A percentile compares a stretch with the other conserved stretches of the same genome.
phyloP scores from a whole-genome alignment of 1,140 invertebrate species.

The Camponotus pennsylvanicus region DNA sequence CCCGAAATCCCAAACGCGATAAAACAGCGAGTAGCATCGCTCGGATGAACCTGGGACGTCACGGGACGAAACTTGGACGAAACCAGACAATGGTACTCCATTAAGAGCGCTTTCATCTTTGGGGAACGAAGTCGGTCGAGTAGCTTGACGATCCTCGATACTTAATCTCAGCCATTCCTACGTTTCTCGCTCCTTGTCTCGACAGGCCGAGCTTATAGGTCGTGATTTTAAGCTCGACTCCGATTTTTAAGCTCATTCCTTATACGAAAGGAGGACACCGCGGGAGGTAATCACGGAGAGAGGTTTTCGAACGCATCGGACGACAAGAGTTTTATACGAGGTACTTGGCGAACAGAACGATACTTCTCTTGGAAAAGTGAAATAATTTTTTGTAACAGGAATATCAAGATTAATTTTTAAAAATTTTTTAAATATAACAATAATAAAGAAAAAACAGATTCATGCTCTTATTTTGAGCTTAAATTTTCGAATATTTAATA shows the following conservation, averaged over 20 bases:
- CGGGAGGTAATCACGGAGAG: constrained; percentile 45
- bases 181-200: constrained; percentile 25
- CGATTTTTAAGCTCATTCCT: constrained; percentile 49
- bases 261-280: background rate
- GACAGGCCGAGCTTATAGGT: constrained; percentile 39
- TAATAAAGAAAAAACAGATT: background rate
- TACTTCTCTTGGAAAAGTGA: background rate
- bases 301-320: constrained; percentile 37
- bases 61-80: constrained; percentile 61
- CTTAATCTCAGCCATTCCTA: constrained; percentile 62
- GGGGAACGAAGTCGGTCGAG: constrained; percentile 61
- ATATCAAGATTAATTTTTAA: background rate
- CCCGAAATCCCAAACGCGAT: constrained; percentile 49
- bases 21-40: constrained; percentile 31
- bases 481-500: background rate
- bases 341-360: background rate
- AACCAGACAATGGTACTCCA: constrained; percentile 72
- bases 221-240: constrained; percentile 49
- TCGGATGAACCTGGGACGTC: background rate
- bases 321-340: constrained; percentile 20
- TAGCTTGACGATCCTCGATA: constrained; percentile 68
- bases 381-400: constrained; percentile 11
- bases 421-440: background rate
- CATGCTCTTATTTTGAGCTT: background rate
- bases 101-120: constrained; percentile 68